Base-by-base conservation (phyloP, 1,140 invertebrate genomes). In the Drosophila novamexicana region DNA sequence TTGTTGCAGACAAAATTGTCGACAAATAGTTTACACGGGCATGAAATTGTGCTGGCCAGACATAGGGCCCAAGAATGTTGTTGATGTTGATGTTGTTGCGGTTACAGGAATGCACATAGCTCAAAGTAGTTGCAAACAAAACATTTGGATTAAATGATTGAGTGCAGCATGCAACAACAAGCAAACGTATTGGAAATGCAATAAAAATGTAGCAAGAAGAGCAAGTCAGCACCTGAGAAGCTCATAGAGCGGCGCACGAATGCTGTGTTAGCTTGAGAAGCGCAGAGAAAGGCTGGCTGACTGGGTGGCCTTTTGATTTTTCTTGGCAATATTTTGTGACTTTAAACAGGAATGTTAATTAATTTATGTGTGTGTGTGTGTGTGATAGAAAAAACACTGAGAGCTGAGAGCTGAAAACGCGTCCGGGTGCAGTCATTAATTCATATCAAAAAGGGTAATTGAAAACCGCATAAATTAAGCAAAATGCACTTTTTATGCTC, bases 1-100 rank as follows among this genome's bases (percentile, higher is more conserved):
- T 88, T 88, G 83, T 89, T 75, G 69, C 83, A 79, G 72, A 90
- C 86, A 90, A 90, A 90, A 90, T 90, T 90, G 86, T 90, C 86
- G 85, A 90, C 86, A 90, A 90, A 90, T 90, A 90, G 86, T 90
- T 90, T 85, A 90, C 86, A 90, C 85, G 85, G 77, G 81, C 85
- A 90, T 90, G 85, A 90, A 90, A 90, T 90, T 90, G 84, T 86
- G 74, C 76, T 77, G 67, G 49, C 54, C 61, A 64, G 61, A 67
- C 57, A 50, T 32, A 34, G 29, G 47, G 36, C 37, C 37, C 32
- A 77, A 66, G 83, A 88, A 88, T 88, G 83, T 82, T 85, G 82
- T 86, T 71, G 79, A 64, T 74, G 72, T 54, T 62, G 65, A 52
- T 56, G 77, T 75, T 57, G 80, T 66, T 71, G 79, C 53, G 52